Conservation (phyloP, 2,113 vertebrate species). For the Callithrix jacchus region DNA sequence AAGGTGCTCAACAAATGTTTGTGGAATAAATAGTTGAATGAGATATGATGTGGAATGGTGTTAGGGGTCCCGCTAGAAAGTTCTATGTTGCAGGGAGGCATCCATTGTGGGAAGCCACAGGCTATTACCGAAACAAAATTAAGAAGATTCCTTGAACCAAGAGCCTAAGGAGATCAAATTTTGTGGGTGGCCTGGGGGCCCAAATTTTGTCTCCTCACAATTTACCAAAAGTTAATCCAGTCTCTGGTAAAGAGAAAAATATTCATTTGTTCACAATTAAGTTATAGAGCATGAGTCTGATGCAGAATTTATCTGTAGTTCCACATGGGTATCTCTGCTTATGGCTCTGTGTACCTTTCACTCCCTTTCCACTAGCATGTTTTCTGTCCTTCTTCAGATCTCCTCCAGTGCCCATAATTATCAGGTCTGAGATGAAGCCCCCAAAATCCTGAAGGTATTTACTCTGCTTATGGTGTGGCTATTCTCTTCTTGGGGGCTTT, state of each 20-base stretch:
- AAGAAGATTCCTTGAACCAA: not conserved
- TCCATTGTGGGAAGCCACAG: not conserved
- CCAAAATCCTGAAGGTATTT: constrained; percentile 1
- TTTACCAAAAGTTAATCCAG: not conserved
- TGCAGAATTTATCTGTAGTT: not conserved
- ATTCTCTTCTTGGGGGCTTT: not conserved
- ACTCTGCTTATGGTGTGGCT: not conserved
- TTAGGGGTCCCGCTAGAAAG: not conserved
- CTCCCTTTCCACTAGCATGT: not conserved
- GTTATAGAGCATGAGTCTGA: not conserved
- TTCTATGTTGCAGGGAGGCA: not conserved
- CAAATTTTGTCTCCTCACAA: not conserved
- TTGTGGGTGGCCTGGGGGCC: not conserved
- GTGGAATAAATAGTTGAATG: constrained; percentile 11
- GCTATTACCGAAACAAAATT: not conserved
- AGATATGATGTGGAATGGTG: not conserved
- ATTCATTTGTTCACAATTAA: not conserved
- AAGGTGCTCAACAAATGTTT: not conserved
- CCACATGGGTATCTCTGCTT: not conserved
- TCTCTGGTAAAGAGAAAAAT: not conserved
- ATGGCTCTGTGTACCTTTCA: not conserved
- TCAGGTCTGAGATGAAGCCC: not conserved
- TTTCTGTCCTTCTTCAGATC: not conserved
- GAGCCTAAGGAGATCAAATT: not conserved
- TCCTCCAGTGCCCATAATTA: not conserved